These are phyloP conservation scores for Pentalonia nigronervosa DNA, from an alignment of 1,140 invertebrate genomes.

Conservation along the genomic window DNA sequence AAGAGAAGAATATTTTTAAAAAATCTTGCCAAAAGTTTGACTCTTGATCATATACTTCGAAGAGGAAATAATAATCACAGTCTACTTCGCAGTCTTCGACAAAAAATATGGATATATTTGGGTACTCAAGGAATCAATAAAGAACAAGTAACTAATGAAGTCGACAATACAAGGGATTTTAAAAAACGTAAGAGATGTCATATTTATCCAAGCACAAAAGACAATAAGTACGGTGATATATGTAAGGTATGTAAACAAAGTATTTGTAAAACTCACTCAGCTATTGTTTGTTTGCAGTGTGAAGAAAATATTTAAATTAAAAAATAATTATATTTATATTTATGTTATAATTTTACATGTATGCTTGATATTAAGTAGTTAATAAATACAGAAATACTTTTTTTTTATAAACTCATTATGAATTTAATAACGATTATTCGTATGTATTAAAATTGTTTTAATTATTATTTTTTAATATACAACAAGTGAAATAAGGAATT, in stretches of 20 bases:
- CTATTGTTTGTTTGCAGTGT: conserved; percentile 24
- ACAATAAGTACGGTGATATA: conserved; percentile 20
- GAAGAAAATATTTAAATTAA: conserved; percentile 32
- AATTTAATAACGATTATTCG: background rate
- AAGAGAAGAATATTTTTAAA: conserved; percentile 38
- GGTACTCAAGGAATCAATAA: conserved; percentile 36
- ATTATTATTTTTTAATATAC: conserved; percentile 15
- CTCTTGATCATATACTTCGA: conserved; percentile 1
- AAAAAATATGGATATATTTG: conserved; percentile 51
- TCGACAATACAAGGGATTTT: background rate
- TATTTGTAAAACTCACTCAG: conserved; percentile 20
- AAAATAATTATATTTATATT: too few relatives aligned
- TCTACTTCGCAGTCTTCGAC: conserved; percentile 20
- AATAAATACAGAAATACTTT: too few relatives aligned
- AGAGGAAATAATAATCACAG: conserved; percentile 28
- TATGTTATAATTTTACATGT: too few relatives aligned
- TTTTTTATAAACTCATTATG: too few relatives aligned
- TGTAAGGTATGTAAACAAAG: conserved; percentile 32
- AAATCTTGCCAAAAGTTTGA: conserved; percentile 5
- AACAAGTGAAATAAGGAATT: conserved; percentile 4
- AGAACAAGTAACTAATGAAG: background rate
- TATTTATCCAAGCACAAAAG: conserved; percentile 25
- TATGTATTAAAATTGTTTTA: conserved; percentile 22
- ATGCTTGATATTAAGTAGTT: too few relatives aligned
- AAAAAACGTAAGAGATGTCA: conserved; percentile 20